These are phyloP conservation scores for Eristalis tenax DNA, from an alignment of 2,888 invertebrate species.

Conservation along the genomic window DNA sequence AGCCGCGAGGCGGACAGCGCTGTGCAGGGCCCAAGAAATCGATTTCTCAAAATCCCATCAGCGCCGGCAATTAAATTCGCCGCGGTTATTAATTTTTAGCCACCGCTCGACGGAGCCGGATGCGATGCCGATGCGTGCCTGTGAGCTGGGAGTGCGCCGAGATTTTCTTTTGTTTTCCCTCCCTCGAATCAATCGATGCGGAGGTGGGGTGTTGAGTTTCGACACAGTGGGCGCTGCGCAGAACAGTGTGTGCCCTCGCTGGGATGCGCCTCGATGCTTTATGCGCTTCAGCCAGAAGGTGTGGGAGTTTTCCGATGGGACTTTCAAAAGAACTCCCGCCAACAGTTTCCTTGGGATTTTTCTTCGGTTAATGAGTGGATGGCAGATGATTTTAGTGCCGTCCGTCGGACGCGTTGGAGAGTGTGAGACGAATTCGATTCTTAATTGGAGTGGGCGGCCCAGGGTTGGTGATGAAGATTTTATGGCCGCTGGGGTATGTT, in stretches of 20 bases:
- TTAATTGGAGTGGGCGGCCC: slow-evolving; percentile 46
- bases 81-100: slow-evolving; percentile 55
- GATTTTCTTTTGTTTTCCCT: slow-evolving; percentile 17
- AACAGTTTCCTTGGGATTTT: slow-evolving; percentile 8
- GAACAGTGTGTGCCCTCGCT: no score
- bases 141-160: slow-evolving; percentile 13
- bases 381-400: slow-evolving; percentile 45
- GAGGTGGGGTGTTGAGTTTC: slow-evolving; percentile 23
- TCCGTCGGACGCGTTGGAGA: slow-evolving; percentile 28
- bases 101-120: slow-evolving; percentile 32
- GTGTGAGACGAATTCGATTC: slow-evolving; percentile 33
- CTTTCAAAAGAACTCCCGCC: slow-evolving; percentile 12
- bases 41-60: slow-evolving; percentile 58
- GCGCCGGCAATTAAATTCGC: slow-evolving; percentile 65
- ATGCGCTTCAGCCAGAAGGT: slow-evolving; percentile 8
- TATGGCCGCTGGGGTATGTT: not conserved
- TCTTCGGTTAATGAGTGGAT: slow-evolving; percentile 57
- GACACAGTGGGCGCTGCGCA: slow-evolving; percentile 42
- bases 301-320: not conserved
- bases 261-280: slow-evolving; percentile 11
- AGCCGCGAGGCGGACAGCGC: slow-evolving; percentile 3
- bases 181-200: slow-evolving; percentile 14
- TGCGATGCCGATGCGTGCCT: not conserved
- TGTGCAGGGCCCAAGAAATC: slow-evolving; percentile 34
- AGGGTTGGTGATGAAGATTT: not conserved